Evolutionary conservation across 2,113 vertebrate species (phyloP), one percentile per base, ranked within the genome.

Genomic region (Triplophysa dalaica): DNA sequence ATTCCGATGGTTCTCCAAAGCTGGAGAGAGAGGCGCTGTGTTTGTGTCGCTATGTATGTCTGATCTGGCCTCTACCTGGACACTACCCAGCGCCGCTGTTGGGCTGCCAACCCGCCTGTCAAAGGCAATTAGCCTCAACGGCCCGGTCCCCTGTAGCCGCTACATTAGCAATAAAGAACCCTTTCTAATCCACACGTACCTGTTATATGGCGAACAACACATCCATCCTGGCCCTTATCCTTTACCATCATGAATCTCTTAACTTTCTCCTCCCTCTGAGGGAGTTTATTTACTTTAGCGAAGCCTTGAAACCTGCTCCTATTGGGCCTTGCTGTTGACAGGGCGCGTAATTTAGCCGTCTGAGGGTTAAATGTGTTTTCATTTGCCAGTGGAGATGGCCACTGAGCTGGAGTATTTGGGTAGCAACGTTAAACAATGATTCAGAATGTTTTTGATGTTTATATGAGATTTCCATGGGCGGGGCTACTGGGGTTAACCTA

Each of bases 291-390:
- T 85, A 83, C 85, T 84, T 84, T 79, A 83, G 84, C 64, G 74
- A 85, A 86, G 81, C 78, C 74, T 70, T 79, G 77, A 76, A 75
- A 68, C 48, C 72, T 50, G 22, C 79, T 61, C 48, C 69, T 67
- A 84, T 78, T 60, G 66, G 68, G 79, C 69, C 24, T 73, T 48
- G 66, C 79, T 78, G 85, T 68, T 84, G 85, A 89, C 87, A 88
- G 85, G 68, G 70, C 69, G 85, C 85, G 84, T 88, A 82, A 88
- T 87, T 89, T 87, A 85, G 75, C 82, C 74, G 77, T 61, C 75
- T 64, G 33, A 82, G 79, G 84, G 24, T n/a, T 9, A 79, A 84
- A 78, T 33, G 77, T 58, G 43, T 79, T 82, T 86, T 83, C 85
- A 82, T 89, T 87, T 86, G 81, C 78, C 78, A 77, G 79, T 67